These are phyloP conservation scores for Rhadina sibilatrix DNA, from an alignment of 2,113 vertebrate genomes.

Conservation along the genomic window DNA sequence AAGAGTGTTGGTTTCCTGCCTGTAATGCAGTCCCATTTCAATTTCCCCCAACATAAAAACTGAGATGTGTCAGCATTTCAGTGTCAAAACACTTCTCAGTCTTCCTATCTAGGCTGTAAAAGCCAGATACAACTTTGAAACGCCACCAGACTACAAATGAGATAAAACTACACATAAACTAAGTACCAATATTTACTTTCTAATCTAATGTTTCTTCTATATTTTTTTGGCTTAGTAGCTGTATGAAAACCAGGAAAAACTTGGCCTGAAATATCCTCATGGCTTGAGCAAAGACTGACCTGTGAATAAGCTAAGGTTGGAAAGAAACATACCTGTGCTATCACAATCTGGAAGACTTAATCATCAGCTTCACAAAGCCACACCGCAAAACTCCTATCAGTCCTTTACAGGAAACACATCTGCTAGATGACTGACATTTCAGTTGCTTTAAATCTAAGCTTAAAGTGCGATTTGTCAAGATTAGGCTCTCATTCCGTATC, in stretches of 20 bases:
- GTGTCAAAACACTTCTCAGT: background rate
- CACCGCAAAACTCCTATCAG: background rate
- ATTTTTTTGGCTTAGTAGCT: background rate
- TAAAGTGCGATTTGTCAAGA: background rate
- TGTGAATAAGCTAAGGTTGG: background rate
- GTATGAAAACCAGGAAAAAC: background rate
- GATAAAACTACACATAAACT: background rate
- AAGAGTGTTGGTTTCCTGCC: background rate
- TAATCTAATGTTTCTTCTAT: background rate
- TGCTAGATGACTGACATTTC: background rate
- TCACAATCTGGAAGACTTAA: background rate
- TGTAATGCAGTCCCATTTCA: background rate
- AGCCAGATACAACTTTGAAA: background rate
- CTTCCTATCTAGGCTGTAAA: background rate
- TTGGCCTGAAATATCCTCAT: background rate
- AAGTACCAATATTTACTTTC: background rate
- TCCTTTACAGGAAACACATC: background rate
- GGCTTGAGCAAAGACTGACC: background rate
- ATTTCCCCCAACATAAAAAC: background rate
- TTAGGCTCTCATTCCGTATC: background rate
- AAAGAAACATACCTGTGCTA: background rate
- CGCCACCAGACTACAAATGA: accelerated
- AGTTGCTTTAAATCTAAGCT: background rate
- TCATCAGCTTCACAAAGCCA: background rate
- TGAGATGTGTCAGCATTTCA: background rate